Evolutionary conservation across 2,888 invertebrate species (phyloP).

Genomic region (Campoplex nolae): DNA sequence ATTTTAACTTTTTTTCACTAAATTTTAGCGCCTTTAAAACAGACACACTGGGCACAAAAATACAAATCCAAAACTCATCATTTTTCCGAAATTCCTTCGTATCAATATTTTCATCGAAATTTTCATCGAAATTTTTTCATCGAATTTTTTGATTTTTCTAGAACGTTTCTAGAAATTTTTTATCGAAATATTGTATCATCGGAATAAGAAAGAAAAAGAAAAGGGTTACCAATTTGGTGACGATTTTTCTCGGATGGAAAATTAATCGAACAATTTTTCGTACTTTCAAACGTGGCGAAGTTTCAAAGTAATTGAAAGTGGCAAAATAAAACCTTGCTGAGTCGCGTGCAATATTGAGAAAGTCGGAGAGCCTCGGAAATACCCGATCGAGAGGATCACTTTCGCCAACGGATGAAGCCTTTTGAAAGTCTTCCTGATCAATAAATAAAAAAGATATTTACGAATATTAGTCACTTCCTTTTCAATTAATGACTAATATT

Average conservation of each 20-base stretch:
- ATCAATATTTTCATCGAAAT: too few relatives aligned
- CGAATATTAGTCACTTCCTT: too few relatives aligned
- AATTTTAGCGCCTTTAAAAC: neutral
- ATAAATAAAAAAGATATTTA: neutral
- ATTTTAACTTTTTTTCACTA: neutral
- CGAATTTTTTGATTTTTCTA: too few relatives aligned
- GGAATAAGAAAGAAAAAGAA: too few relatives aligned
- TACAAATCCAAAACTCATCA: too few relatives aligned
- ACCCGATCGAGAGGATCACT: neutral
- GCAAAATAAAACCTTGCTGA: neutral
- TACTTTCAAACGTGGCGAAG: neutral
- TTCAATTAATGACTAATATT: too few relatives aligned
- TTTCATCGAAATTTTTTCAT: too few relatives aligned
- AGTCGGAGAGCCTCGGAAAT: neutral
- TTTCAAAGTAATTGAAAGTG: neutral
- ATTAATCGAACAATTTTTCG: neutral
- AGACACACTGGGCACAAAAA: neutral
- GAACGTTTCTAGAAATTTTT: too few relatives aligned
- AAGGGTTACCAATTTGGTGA: too few relatives aligned
- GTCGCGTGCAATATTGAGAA: neutral
- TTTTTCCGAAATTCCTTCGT: too few relatives aligned
- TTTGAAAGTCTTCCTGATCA: neutral
- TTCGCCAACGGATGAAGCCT: neutral
- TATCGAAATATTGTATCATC: too few relatives aligned
- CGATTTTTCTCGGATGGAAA: too few relatives aligned